Base-by-base conservation (phyloP, 1,140 invertebrate genomes). In the Cyclina sinensis region DNA sequence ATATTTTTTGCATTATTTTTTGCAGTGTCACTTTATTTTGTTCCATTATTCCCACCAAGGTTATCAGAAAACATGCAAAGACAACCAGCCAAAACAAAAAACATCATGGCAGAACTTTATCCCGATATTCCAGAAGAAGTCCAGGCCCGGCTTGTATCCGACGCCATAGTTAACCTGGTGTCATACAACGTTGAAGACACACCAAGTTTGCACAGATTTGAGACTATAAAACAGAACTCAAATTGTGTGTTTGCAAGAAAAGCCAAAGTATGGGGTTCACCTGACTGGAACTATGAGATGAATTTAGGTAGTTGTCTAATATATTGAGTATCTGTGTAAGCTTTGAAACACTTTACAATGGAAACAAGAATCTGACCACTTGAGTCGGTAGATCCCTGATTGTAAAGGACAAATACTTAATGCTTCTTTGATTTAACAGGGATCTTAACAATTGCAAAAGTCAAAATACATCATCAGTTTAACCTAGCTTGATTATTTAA, bases 201-300 rank as follows among this genome's bases (percentile, higher is more conserved):
- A 12, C 21, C 39, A 3, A 65, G 84, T 16, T 16, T 94, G 3
- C 70, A 91, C 18, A 83, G 82, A 37, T 95, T 95, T 86, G 62
- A 92, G 37, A 65, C 39, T 12, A 79, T 95, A 5, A 93, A 93
- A 88, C 9, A 82, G 32, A 89, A 93, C 32, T 91, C 94, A 48
- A 92, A 94, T 76, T 95, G 94, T 88, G 83, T 92, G 39, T 95
- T 95, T 91, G 94, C 94, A 4, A 93, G 91, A 85, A 90, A 89
- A 39, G 91, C 94, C n/a, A 92, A 89, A 81, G 12, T 94, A 18
- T 95, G 94, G 94, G 93, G 93, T 37, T 90, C 90, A 24, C 74
- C 82, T 18, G 74, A 90, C 39, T 95, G 93, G 93, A 82, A 91
- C 30, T 21, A 90, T 12, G 37, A 82, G 7, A 46, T 94, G 5